phyloP scores from a whole-genome alignment of 2,797 vertebrate species.

The Heterohyrax brucei region DNA sequence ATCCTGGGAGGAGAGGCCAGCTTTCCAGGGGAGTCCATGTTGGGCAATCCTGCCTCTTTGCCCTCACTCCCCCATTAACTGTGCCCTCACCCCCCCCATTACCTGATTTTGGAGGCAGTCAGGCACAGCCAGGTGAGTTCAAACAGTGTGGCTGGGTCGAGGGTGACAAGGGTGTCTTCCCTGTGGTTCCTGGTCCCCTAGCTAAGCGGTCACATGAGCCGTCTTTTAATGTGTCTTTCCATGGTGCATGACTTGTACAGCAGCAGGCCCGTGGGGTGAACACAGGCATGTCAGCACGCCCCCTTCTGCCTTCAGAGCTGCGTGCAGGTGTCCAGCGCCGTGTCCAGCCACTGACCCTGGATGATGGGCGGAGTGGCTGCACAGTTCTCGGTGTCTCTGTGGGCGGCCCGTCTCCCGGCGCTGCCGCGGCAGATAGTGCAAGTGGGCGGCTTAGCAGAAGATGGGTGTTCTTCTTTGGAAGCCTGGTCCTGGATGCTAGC shows the following conservation, averaged over 20 bases:
- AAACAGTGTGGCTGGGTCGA: not conserved
- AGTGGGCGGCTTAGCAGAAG: no score
- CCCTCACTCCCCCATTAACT: not conserved
- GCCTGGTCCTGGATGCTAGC: no score
- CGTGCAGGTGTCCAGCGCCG: not conserved
- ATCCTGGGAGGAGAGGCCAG: not conserved
- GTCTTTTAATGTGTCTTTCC: not conserved
- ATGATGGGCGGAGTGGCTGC: not conserved
- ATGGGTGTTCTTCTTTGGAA: no score
- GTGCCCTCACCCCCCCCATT: not conserved
- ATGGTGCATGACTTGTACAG: fast-evolving
- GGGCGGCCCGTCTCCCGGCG: not conserved
- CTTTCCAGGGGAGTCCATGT: not conserved
- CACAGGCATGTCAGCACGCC: no score
- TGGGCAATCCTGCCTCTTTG: not conserved
- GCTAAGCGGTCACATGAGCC: fast-evolving
- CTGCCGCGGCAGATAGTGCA: no score
- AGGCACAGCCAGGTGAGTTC: not conserved
- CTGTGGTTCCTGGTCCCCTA: no score
- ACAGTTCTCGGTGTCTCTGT: no score
- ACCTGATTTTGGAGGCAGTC: not conserved
- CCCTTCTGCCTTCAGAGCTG: fast-evolving
- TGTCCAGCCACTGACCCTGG: fast-evolving
- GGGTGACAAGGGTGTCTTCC: not conserved
- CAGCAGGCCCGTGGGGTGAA: fast-evolving